These are phyloP conservation scores for Euspilapteryx auroguttella DNA, from an alignment of 2,888 invertebrate genomes.

Conservation along the genomic window DNA sequence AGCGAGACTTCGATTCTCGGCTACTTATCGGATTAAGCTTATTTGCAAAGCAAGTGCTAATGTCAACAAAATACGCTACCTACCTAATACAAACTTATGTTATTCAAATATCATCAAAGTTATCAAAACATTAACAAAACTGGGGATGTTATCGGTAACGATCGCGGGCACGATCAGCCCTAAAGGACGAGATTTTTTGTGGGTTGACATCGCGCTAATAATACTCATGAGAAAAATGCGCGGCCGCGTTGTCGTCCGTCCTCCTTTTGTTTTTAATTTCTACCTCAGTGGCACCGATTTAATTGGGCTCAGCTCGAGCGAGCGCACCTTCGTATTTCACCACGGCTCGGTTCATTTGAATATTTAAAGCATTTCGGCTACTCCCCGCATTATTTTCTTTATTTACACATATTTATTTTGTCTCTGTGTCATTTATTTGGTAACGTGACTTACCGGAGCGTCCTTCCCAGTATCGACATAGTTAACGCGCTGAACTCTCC, in stretches of 20 bases:
- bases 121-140: slow-evolving; percentile 59
- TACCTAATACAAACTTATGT: too few species aligned
- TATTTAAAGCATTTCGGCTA: slow-evolving; percentile 59
- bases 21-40: too few species aligned
- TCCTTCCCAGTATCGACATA: slow-evolving; percentile 59
- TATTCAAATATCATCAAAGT: slow-evolving; percentile 35
- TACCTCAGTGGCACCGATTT: slow-evolving; percentile 62
- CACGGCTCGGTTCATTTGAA: slow-evolving; percentile 59
- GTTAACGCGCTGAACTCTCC: slow-evolving; percentile 53
- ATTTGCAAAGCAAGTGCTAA: slow-evolving; percentile 11
- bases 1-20: too few species aligned
- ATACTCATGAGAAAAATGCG: slow-evolving; percentile 61
- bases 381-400: slow-evolving; percentile 51
- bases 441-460: slow-evolving; percentile 59
- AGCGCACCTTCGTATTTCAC: slow-evolving; percentile 60
- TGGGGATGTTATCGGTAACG: slow-evolving; percentile 53
- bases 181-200: slow-evolving; percentile 54
- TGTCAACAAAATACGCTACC: slow-evolving; percentile 42
- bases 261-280: slow-evolving; percentile 62
- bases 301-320: slow-evolving; percentile 58
- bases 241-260: slow-evolving; percentile 51
- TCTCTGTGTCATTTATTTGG: slow-evolving; percentile 52
- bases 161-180: slow-evolving; percentile 48
- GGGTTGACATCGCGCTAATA: slow-evolving; percentile 59
- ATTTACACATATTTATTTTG: slow-evolving; percentile 57